Evolutionary conservation across 2,113 vertebrate species (phyloP).

Genomic region (Anolis sagrei): DNA sequence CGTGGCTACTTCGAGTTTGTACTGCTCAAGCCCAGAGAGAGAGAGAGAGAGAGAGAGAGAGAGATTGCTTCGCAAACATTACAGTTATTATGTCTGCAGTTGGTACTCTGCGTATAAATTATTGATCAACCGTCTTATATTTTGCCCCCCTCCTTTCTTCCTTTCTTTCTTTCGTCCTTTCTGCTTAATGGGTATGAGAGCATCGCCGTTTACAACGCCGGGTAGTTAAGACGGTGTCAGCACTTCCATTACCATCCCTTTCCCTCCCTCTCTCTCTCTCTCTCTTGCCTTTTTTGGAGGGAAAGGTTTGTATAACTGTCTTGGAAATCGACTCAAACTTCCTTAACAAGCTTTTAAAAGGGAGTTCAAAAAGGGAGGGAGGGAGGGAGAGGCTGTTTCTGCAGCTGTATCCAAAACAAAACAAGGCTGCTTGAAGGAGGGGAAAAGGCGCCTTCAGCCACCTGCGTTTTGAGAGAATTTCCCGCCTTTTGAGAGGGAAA

Average conservation of each 20-base stretch:
- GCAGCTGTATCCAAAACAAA: no score
- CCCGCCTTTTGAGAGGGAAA: no score
- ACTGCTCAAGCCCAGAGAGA: slow-evolving; percentile 82
- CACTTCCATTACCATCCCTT: slow-evolving; percentile 78
- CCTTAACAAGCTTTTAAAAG: slow-evolving; percentile 13
- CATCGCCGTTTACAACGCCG: slow-evolving; percentile 26
- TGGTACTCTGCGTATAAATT: slow-evolving; percentile 87
- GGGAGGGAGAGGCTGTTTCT: no score
- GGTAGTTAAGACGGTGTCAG: slow-evolving; percentile 82
- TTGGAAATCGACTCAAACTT: slow-evolving; percentile 71
- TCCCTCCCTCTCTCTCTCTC: no score
- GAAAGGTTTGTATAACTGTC: background rate
- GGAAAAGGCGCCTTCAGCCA: no score
- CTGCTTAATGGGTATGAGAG: no score
- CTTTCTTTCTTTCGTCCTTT: no score
- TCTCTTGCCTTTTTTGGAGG: no score
- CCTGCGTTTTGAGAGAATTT: no score
- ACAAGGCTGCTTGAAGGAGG: no score
- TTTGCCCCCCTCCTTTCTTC: slow-evolving; percentile 60
- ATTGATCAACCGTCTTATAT: slow-evolving; percentile 85
- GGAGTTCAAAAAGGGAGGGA: no score
- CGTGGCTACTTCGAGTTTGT: slow-evolving; percentile 79
- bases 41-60: slow-evolving; percentile 83
- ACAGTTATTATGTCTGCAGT: slow-evolving; percentile 87
- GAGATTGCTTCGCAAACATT: slow-evolving; percentile 88